Evolutionary conservation across 2,888 invertebrate species (phyloP), one percentile per base, ranked within the genome.

Genomic region (Silvanus unidentatus): DNA sequence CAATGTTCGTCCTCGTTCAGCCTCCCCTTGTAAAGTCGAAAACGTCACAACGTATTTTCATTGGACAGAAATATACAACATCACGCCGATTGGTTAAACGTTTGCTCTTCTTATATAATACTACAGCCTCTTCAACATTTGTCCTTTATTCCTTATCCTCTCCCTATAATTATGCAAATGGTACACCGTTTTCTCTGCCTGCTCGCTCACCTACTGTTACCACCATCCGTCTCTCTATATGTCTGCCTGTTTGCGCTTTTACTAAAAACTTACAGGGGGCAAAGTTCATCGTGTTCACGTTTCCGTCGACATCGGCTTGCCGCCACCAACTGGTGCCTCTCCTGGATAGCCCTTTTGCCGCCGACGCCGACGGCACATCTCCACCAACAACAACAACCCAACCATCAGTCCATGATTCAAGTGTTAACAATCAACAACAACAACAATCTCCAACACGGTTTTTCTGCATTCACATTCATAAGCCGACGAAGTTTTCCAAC

Each of bases 161-260:
- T 57, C 58, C 55, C 54, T 57, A 52, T 58, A 66, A 67, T 68
- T 67, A 66, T 67, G 66, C 63, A 66, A 68, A 68, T 68, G 65
- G 57, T 55, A 9, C 37, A 12, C 37, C 12, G n/a, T 32, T 32
- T n/a, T 12, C 16, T 37, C 55, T 58, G 52, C 57, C 53, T 52
- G 46, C 52, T 65, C 61, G 65, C 63, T 65, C 61, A 66, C 64
- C 64, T 65, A 58, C 60, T 63, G 65, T 57, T 59, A 50, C 62
- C 59, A 59, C 58, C 60, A 53, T 56, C 59, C 57, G 59, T 47
- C 51, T 47, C n/a, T n/a, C 48, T 62, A 57, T 60, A 55, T 59
- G 8, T 22, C n/a, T 37, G 13, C 15, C 37, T 59, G 56, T 58
- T 66, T 67, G 68, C 67, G 65, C 68, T 67, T 68, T 68, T 66